phyloP scores from a whole-genome alignment of 2,113 vertebrate species.

The Chlorocebus sabaeus region DNA sequence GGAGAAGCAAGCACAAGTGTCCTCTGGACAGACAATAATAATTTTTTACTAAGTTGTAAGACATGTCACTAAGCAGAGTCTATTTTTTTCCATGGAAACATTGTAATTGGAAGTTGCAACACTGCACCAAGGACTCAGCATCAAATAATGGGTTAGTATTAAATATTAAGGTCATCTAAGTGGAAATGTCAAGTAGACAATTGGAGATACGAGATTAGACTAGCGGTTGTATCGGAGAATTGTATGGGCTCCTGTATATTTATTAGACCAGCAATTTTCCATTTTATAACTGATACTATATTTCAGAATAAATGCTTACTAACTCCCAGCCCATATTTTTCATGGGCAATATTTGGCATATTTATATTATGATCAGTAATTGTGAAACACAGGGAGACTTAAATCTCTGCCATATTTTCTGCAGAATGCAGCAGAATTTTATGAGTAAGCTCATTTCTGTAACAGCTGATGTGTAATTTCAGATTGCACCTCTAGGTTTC shows the following conservation, averaged over 20 bases:
- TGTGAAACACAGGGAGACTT: conserved; percentile 55
- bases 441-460: conserved; percentile 57
- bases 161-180: conserved; percentile 53
- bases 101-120: conserved; percentile 37
- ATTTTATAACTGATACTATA: conserved; percentile 47
- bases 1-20: not conserved
- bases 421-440: conserved; percentile 66
- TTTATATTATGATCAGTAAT: conserved; percentile 61
- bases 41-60: conserved; percentile 25
- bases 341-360: conserved; percentile 54
- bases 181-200: conserved; percentile 54
- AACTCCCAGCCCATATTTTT: conserved; percentile 27
- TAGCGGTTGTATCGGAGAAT: conserved; percentile 6
- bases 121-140: conserved; percentile 14
- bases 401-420: conserved; percentile 69
- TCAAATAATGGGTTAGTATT: conserved; percentile 41
- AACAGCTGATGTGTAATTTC: conserved; percentile 68
- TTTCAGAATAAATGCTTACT: conserved; percentile 53
- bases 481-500: conserved; percentile 55
- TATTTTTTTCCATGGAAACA: conserved; percentile 30
- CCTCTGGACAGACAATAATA: not conserved
- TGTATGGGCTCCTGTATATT: conserved; percentile 32
- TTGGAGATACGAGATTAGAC: not conserved
- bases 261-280: conserved; percentile 19
- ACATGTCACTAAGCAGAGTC: conserved; percentile 7